Evolutionary conservation across 1,140 invertebrate genomes (phyloP).

Genomic region (Drusus annulatus): DNA sequence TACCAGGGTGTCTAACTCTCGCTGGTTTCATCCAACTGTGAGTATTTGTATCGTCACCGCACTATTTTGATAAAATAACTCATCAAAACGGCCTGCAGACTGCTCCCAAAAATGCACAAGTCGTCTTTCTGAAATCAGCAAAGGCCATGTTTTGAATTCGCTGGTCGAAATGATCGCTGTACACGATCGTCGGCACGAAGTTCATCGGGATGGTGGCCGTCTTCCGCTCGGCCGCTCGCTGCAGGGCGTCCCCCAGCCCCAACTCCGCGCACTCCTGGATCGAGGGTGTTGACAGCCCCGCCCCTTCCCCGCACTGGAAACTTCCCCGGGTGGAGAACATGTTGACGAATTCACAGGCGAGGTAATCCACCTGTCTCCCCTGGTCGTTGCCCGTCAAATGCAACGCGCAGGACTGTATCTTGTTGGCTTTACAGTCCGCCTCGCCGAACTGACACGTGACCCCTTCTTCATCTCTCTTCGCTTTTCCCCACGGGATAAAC

Average conservation of each 20-base stretch:
- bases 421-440: slow-evolving; percentile 65
- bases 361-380: slow-evolving; percentile 63
- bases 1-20: too few relatives aligned
- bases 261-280: slow-evolving; percentile 42
- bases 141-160: slow-evolving; percentile 38
- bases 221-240: slow-evolving; percentile 32
- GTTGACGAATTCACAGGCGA: slow-evolving; percentile 64
- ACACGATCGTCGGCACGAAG: slow-evolving; percentile 55
- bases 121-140: slow-evolving; percentile 44
- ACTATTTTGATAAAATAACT: too few relatives aligned
- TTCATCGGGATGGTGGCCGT: slow-evolving; percentile 32
- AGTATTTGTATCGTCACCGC: too few relatives aligned
- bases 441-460: slow-evolving; percentile 62
- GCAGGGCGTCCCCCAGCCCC: slow-evolving; percentile 25
- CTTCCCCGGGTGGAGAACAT: slow-evolving; percentile 39
- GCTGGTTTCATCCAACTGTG: too few relatives aligned
- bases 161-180: slow-evolving; percentile 35
- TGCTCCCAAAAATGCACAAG: slow-evolving; percentile 44
- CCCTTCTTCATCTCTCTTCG: slow-evolving; percentile 54
- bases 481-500: slow-evolving; percentile 66
- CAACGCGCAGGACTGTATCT: slow-evolving; percentile 65
- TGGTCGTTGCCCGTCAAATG: slow-evolving; percentile 61
- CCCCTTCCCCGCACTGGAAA: slow-evolving; percentile 44
- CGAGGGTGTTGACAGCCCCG: neutral
- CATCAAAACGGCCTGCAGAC: neutral